Evolutionary conservation across 2,888 invertebrate species (phyloP), one percentile per base, ranked within the genome.

Genomic region (Sabellastarte sp.): DNA sequence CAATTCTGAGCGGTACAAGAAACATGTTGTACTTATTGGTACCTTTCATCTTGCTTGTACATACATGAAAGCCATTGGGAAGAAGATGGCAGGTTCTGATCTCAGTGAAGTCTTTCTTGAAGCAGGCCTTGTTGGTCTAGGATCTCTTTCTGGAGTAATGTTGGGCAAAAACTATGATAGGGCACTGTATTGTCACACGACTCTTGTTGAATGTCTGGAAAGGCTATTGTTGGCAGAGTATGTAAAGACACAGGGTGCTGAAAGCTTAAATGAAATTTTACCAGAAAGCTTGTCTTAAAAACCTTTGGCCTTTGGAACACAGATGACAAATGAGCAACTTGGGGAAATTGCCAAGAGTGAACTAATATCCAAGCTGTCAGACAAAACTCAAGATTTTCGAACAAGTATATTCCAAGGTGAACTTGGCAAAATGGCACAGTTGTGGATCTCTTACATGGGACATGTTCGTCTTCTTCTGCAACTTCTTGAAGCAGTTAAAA

Each of bases 111-210:
- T 68, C 31, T 57, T 69, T 5, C 32, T 69, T 3, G 70, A 66
- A 59, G 26, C 66, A 31, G 66, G 66, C 3, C 55, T 62, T 52
- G 56, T 65, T 2, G 29, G 62, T 20, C 20, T 51, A 55, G 69
- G 71, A 24, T 71, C 72, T 4, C 10, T 72, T 3, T 32, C 63
- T 20, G 69, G 68, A 4, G 69, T 71, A 10, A 31, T 71, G 1
- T 56, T 59, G 15, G 71, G 71, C 3, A 71, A 71, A 57, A 55
- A 72, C 51, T 72, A 72, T 57, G 63, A 58, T 4, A 63, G 63
- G 30, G 63, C 71, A 5, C 63, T 73, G 52, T 41, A 66, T 41
- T 73, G 72, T 52, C 72, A 70, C 51, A 72, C 69, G 33, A 57
- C 30, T 1, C 10, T 71, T 32, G 24, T 61, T 10, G 71, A 71